Evolutionary conservation across 2,888 invertebrate species (phyloP).

Genomic region (Drosophila austrosaltans): DNA sequence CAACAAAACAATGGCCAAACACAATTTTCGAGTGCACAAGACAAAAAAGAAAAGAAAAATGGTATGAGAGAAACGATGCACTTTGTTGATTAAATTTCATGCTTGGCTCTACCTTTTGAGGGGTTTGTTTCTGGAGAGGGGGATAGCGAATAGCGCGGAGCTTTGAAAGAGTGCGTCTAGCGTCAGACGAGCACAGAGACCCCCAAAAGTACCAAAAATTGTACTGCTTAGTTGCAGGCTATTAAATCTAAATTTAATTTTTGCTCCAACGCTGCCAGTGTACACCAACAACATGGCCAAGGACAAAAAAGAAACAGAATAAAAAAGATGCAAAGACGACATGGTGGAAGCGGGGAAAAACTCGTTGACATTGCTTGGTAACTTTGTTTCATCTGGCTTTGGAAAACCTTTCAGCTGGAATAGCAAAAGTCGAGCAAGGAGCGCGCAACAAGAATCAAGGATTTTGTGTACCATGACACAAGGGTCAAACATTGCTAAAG

Average conservation of each 20-base stretch:
- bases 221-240: slow-evolving; percentile 35
- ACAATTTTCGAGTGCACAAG: slow-evolving; percentile 42
- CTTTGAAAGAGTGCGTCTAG: slow-evolving; percentile 34
- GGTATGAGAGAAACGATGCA: slow-evolving; percentile 57
- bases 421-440: slow-evolving; percentile 39
- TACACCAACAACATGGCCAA: slow-evolving; percentile 1
- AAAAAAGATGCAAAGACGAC: slow-evolving; percentile 8
- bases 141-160: no score
- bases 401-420: slow-evolving; percentile 28
- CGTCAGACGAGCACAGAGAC: slow-evolving; percentile 23
- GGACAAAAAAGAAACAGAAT: slow-evolving; percentile 14
- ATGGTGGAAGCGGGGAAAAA: slow-evolving; percentile 18
- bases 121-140: not conserved
- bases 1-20: slow-evolving; percentile 35
- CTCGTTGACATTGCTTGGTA: slow-evolving; percentile 21
- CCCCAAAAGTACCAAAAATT: slow-evolving; percentile 40
- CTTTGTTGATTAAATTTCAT: slow-evolving; percentile 76
- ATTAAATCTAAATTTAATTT: slow-evolving; percentile 65
- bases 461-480: slow-evolving; percentile 20
- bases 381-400: slow-evolving; percentile 31
- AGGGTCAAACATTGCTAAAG: not conserved
- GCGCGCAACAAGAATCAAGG: slow-evolving; percentile 34
- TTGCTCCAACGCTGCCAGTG: slow-evolving; percentile 42
- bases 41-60: slow-evolving; percentile 22
- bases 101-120: slow-evolving; percentile 61